Evolutionary conservation across 2,888 invertebrate species (phyloP).

Genomic region (Neria commutata): DNA sequence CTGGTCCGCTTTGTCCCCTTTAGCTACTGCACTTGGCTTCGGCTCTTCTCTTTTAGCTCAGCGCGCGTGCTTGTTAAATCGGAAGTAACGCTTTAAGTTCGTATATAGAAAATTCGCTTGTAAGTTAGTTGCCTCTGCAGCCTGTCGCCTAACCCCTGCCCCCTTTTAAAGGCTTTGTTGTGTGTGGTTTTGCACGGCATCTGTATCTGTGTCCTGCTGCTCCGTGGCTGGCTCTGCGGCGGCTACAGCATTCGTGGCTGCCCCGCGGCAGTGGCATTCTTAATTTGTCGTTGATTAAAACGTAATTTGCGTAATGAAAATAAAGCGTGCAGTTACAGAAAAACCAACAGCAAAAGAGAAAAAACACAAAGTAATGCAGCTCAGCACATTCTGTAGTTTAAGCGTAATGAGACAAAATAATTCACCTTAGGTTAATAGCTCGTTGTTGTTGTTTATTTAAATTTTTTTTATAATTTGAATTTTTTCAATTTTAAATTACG

Average conservation of each 20-base stretch:
- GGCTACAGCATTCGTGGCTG: not conserved
- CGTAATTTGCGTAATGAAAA: too few species aligned
- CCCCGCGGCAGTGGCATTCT: not conserved
- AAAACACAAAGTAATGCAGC: too few species aligned
- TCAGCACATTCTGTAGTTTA: not conserved
- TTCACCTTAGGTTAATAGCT: not conserved
- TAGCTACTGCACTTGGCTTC: too few species aligned
- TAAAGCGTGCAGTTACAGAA: too few species aligned
- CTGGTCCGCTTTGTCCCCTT: too few species aligned
- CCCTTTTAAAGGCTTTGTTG: not conserved
- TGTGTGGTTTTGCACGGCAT: not conserved
- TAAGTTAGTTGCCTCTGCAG: not conserved
- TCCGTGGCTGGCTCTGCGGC: not conserved
- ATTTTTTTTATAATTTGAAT: not conserved
- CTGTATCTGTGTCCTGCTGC: not conserved
- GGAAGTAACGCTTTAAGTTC: too few species aligned
- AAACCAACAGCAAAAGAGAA: not conserved
- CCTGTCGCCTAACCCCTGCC: not conserved
- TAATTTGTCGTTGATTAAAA: not conserved
- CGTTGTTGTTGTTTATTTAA: not conserved
- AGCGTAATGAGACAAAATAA: constrained; percentile 2
- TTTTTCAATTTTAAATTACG: too few species aligned
- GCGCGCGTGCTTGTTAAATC: too few species aligned
- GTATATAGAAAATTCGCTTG: too few species aligned
- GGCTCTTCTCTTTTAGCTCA: too few species aligned